Conservation (phyloP, 2,888 invertebrate genomes). For the Nomada goodeniana region DNA sequence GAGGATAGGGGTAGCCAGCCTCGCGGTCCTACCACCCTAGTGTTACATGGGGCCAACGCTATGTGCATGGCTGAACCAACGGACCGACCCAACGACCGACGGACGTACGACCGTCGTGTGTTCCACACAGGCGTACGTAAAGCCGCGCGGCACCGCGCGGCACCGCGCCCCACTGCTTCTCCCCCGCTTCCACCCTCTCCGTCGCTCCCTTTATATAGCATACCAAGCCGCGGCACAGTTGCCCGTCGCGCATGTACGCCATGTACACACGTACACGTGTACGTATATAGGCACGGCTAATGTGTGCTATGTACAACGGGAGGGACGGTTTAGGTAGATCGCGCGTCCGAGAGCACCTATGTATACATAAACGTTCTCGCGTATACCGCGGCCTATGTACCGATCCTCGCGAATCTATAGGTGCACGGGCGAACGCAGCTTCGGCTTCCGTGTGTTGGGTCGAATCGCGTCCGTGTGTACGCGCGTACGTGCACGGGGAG, state of each 20-base stretch:
- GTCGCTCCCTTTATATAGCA: conserved; percentile 38
- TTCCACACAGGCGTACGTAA: conserved; percentile 61
- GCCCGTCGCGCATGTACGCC: conserved; percentile 44
- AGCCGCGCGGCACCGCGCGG: conserved; percentile 48
- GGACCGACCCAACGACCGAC: conserved; percentile 42
- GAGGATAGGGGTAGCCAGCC: conserved; percentile 39
- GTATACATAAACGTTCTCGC: conserved; percentile 43
- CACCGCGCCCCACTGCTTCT: conserved; percentile 19
- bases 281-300: background rate
- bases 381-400: conserved; percentile 46
- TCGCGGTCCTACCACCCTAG: conserved; percentile 74
- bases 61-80: conserved; percentile 55
- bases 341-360: conserved; percentile 32
- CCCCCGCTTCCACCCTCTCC: background rate
- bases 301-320: conserved; percentile 1
- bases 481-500: conserved; percentile 4
- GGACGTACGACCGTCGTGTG: conserved; percentile 64
- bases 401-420: conserved; percentile 53
- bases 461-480: background rate
- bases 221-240: conserved; percentile 56
- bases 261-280: conserved; percentile 38
- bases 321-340: conserved; percentile 54
- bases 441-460: background rate
- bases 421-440: conserved; percentile 11
- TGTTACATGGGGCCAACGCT: conserved; percentile 73